These are phyloP conservation scores for Hydra vulgaris DNA, from an alignment of 30 jellyfish, hydroid and myxozoan genomes.

Conservation along the genomic window DNA sequence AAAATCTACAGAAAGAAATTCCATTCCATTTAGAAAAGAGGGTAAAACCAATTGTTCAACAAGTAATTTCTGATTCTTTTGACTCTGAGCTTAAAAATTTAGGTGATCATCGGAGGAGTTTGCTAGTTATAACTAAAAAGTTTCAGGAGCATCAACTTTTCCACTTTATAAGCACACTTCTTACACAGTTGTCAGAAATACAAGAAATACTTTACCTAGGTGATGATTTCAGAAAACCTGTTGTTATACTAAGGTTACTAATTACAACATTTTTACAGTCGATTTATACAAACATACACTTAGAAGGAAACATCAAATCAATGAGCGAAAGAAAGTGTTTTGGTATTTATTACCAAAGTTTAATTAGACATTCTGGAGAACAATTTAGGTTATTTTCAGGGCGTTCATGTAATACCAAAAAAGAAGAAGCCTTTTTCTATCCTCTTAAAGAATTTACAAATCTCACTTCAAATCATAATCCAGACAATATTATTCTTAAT, in stretches of 20 bases:
- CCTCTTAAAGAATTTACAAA: conserved; percentile 5
- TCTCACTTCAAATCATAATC: conserved; percentile 15
- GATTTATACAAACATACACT: not conserved
- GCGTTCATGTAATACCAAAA: conserved; percentile 12
- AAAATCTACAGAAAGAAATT: conserved; percentile 8
- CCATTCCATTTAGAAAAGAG: conserved; percentile 1
- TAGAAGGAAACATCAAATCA: not conserved
- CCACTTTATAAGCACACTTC: not conserved
- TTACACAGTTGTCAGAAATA: not conserved
- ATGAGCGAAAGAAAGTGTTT: conserved; percentile 5
- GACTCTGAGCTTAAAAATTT: conserved; percentile 9
- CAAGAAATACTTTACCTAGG: conserved; percentile 7
- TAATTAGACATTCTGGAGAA: conserved; percentile 9
- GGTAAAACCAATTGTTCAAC: not conserved
- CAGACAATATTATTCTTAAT: conserved; percentile 1
- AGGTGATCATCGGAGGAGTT: conserved; percentile 3
- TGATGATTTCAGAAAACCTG: not conserved
- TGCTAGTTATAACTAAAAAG: not conserved
- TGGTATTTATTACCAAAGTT: not conserved
- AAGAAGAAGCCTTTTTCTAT: conserved; percentile 10
- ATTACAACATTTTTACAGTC: conserved; percentile 9
- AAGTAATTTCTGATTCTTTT: not conserved
- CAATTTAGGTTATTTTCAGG: conserved; percentile 12
- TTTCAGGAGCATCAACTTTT: not conserved
- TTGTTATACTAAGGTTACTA: not conserved